A percentile compares a stretch with the other conserved stretches of the same genome.
Conservation (phyloP, 2,888 invertebrate species). For the Caenorhabditis wallacei region DNA sequence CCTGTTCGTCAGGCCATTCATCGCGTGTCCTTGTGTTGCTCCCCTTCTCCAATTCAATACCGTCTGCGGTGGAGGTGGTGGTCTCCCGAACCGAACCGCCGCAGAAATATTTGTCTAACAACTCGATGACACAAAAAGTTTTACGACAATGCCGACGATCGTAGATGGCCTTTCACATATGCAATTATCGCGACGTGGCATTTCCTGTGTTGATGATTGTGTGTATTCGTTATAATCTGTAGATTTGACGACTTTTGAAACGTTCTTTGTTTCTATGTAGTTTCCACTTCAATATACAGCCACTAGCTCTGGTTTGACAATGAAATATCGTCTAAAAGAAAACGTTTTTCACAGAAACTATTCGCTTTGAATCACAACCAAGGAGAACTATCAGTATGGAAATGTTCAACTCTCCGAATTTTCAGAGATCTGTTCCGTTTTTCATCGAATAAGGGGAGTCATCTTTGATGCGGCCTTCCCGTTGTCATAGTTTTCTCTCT, state of each 20-base stretch:
- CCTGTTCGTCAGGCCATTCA: slow-evolving; percentile 48
- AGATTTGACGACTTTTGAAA: background rate
- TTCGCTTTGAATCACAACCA: too few species aligned
- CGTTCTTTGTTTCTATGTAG: background rate
- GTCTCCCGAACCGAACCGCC: slow-evolving; percentile 56
- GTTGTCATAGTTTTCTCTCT: too few species aligned
- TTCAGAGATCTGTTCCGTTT: too few species aligned
- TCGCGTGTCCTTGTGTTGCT: slow-evolving; percentile 61
- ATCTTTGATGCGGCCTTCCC: too few species aligned
- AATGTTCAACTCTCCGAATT: too few species aligned
- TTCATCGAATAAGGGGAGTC: too few species aligned
- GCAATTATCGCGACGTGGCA: slow-evolving; percentile 42
- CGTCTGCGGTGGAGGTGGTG: slow-evolving; percentile 57
- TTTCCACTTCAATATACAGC: too few species aligned
- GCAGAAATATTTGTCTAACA: slow-evolving; percentile 63
- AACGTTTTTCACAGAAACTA: too few species aligned
- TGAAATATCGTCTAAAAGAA: too few species aligned
- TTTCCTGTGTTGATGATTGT: background rate
- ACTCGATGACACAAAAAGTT: slow-evolving; percentile 65
- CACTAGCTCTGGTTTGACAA: too few species aligned
- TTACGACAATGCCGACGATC: slow-evolving; percentile 56
- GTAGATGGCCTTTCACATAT: slow-evolving; percentile 43
- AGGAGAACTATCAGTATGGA: too few species aligned
- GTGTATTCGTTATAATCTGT: background rate
- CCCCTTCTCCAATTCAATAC: slow-evolving; percentile 59